Base-by-base conservation (phyloP, 2,888 invertebrate genomes). In the Neuroscelio doddi region DNA sequence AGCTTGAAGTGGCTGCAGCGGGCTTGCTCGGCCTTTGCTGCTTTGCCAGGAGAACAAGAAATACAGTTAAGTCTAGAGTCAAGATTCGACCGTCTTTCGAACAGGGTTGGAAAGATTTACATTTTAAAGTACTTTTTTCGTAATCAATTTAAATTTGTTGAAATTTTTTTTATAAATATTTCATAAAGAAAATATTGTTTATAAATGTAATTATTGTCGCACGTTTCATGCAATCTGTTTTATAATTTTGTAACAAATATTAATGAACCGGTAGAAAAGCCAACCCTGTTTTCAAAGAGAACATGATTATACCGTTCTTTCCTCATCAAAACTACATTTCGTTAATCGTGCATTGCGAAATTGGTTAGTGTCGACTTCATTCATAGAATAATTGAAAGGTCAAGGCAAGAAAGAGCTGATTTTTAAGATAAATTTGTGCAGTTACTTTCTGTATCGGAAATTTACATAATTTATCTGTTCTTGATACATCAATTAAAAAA, bases 11-110 rank as follows among this genome's bases (percentile, higher is more conserved):
- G 80, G 86, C 84, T 80, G 86, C 85, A 85, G 86, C 86, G 79
- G 86, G 86, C 85, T 87, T 87, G 78, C 85, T 80, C 73, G 86
- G 83, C 86, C 86, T 87, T 85, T 86, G 87, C 86, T 86, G 86
- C 85, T 83, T 83, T 72, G 80, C 82, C 76, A 80, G 64, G 77
- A 79, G 80, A 83, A 82, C 76, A 81, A 84, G 81, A 83, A 80
- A 80, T 76, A 76, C 69, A 65, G 74, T 80, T 80, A 77, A 73
- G 73, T 78, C 79, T 74, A 68, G 70, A 72, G 68, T 63, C 64
- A 52, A 69, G 62, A 50, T 72, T 75, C 50, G 46, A 67, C 46
- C 49, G 66, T 68, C 50, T 34, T 24, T 15, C 30, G 34, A 26
- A 41, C 47, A 56, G 32, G 27, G 27, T 55, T 39, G 29, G 38